These are phyloP conservation scores for Fulmarus glacialis DNA, from an alignment of 2,113 vertebrate species.

Conservation along the genomic window DNA sequence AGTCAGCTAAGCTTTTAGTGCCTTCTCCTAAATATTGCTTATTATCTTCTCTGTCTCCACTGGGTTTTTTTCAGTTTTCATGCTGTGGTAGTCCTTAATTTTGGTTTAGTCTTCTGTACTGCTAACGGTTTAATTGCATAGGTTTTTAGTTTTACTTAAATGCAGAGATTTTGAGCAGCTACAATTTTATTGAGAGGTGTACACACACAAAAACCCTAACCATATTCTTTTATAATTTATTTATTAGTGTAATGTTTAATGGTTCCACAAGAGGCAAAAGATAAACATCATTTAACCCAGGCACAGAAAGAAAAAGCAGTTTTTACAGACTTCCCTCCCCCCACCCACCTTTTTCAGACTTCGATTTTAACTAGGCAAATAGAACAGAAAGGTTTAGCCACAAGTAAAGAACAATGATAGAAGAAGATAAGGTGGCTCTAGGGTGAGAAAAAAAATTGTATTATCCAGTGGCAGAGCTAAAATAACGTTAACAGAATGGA, in stretches of 20 bases:
- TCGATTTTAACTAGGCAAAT: neutral
- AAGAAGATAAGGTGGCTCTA: neutral
- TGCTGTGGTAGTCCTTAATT: neutral
- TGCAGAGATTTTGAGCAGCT: neutral
- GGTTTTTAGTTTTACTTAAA: neutral
- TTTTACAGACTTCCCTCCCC: neutral
- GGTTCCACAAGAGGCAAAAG: constrained; percentile 50
- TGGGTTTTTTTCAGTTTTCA: neutral
- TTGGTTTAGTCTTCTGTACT: neutral
- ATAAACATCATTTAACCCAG: constrained; percentile 20
- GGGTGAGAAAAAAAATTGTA: neutral
- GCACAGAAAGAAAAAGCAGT: constrained; percentile 20
- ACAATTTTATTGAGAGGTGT: neutral
- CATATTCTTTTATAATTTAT: neutral
- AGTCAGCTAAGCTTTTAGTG: neutral
- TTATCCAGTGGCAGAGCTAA: neutral
- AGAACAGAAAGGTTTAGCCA: neutral
- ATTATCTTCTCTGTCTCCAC: neutral
- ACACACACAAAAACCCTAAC: neutral
- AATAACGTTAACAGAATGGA: neutral
- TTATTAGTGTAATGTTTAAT: constrained; percentile 34
- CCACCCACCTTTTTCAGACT: neutral
- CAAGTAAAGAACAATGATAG: neutral
- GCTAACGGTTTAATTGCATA: neutral
- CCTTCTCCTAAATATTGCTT: neutral